Evolutionary conservation across 2,113 vertebrate species (phyloP), one percentile per base, ranked within the genome.

Genomic region (Chlamydotis undulata): DNA sequence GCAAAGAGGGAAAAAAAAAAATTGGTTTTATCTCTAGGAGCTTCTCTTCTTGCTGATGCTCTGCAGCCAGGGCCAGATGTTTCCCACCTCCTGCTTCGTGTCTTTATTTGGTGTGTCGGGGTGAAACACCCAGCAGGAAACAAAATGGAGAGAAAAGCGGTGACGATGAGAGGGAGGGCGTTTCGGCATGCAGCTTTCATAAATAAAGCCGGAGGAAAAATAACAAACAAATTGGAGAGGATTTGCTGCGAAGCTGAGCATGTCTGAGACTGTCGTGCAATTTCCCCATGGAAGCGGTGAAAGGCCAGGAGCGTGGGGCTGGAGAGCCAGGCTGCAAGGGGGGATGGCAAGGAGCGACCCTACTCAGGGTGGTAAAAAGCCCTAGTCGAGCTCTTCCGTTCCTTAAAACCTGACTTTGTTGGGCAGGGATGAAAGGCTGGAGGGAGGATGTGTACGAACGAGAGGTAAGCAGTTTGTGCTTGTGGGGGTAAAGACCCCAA

Each of bases 181-280:
- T 74, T 91, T 68, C 3, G 1, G 61, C 55, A 80, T 1, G 2
- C 10, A 47, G 81, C 43, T 91, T 93, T 88, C 47, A 55, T 59
- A 88, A 91, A 94, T 64, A 89, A 81, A 91, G 53, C 19, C 0
- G 1, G 61, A 89, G 45, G 31, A 92, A 82, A 89, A 95, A 82
- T 43, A 94, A 87, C 49, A 87, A 94, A 91, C 69, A 91, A 95
- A 89, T n/a, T 83, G 39, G 23, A 82, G 50, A 52, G 74, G 26
- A n/a, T 93, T 75, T 90, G 52, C 19, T 6, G 3, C 0, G 5
- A 83, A 68, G 61, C 43, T 2, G 7, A 83, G n/a, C 1, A 1
- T 2, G 23, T 19, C 37, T 29, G 67, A 59, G 71, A 43, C 18
- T 2, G 2, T 10, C 12, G 25, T 28, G 43, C 4, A 4, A 57